These are phyloP conservation scores for Drosophila meridiana DNA, from an alignment of 2,888 invertebrate genomes.

Conservation along the genomic window DNA sequence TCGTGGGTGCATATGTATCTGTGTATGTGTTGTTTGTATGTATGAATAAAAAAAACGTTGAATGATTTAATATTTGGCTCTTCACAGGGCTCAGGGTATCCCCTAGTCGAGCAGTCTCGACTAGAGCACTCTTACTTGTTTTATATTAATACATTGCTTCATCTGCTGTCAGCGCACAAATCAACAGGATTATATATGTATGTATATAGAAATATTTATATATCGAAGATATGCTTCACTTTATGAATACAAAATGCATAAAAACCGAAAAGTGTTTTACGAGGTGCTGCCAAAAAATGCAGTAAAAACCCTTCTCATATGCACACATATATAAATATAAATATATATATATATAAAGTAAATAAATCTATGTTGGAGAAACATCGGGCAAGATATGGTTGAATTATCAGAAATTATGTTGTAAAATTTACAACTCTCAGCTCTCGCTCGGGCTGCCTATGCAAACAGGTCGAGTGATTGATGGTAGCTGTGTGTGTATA, in stretches of 20 bases:
- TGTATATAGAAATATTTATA: background rate
- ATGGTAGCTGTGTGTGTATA: conserved; percentile 36
- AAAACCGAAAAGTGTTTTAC: conserved; percentile 71
- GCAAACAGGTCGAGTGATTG: conserved; percentile 71
- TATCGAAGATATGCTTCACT: conserved; percentile 3
- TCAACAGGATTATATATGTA: conserved; percentile 5
- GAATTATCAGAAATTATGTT: conserved; percentile 80
- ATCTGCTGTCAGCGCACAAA: conserved; percentile 24
- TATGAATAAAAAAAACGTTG: no score
- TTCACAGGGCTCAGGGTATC: no score
- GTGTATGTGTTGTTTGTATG: no score
- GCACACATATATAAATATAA: background rate
- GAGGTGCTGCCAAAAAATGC: conserved; percentile 52
- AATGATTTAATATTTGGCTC: no score
- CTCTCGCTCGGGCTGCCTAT: conserved; percentile 31
- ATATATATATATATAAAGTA: conserved; percentile 8
- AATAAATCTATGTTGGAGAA: conserved; percentile 65
- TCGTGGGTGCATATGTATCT: no score
- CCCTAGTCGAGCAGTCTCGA: no score
- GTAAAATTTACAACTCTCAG: conserved; percentile 76
- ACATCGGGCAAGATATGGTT: conserved; percentile 59
- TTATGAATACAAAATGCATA: conserved; percentile 16
- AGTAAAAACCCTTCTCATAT: conserved; percentile 32
- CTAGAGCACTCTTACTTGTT: no score
- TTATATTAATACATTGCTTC: background rate